Base-by-base conservation (phyloP, 2,113 vertebrate species). In the Siphamia tubifer region DNA sequence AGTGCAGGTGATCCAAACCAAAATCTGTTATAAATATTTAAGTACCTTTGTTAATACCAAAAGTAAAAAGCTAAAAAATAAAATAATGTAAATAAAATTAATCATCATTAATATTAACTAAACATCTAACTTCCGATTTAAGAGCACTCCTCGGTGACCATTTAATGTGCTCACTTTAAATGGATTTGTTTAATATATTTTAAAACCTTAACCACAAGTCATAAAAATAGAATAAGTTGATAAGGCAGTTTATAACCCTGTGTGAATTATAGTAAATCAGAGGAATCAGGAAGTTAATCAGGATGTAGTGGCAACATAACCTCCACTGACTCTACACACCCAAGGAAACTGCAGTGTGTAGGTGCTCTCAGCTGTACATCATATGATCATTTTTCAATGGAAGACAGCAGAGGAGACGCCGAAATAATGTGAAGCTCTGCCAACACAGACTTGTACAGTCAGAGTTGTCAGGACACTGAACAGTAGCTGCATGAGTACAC, bases 251-350 rank as follows among this genome's bases (percentile, higher is more conserved):
- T 9, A 2, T 17, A 10, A 27, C 9, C 35, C 28, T 39, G 45
- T 43, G 34, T 43, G 44, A 28, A 13, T 23, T 38, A 42, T 39
- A 5, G 28, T n/a, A 60, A 16, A 60, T 56, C 67, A 60, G 40
- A 51, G 51, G 45, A 45, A 68, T 63, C 49, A 76, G 67, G 58
- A 66, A 69, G 58, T 68, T 38, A 73, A 17, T 9, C 49, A 69
- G 57, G 53, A 63, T 77, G 53, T 23, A 65, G 51, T 28, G 39
- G 39, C 60, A 58, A 54, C 64, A 73, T 2, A 67, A 75, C 47
- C 68, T 71, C 44, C 68, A 75, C 68, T 72, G 78, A 79, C 70
- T 79, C 71, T 71, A 84, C 63, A 71, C 80, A 77, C 70, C 78
- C 69, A 80, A 63, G 44, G 68, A 39, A 35, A 47, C 75, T 68